These are phyloP conservation scores for Drosophila insularis DNA, from an alignment of 1,140 invertebrate genomes.

Conservation along the genomic window DNA sequence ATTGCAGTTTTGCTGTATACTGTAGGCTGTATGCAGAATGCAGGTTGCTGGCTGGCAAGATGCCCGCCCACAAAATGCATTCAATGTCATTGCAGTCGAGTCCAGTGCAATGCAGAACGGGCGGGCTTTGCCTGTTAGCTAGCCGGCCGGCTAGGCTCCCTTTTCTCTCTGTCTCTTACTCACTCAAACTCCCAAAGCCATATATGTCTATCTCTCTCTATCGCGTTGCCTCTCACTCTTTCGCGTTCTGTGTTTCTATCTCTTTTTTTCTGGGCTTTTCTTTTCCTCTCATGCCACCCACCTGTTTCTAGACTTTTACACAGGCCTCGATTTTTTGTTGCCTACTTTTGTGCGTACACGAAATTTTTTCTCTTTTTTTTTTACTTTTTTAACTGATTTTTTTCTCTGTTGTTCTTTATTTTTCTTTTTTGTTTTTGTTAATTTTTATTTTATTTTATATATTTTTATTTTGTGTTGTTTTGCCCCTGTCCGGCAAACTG, in stretches of 20 bases:
- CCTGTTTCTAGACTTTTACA: conserved; percentile 40
- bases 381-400: conserved; percentile 20
- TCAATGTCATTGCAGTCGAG: conserved; percentile 63
- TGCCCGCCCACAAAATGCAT: conserved; percentile 44
- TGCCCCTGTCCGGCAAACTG: conserved; percentile 30
- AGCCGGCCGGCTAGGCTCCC: conserved; percentile 21
- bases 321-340: conserved; percentile 35
- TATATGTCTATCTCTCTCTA: background rate
- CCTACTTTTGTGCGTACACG: conserved; percentile 51
- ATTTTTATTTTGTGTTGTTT: conserved; percentile 39
- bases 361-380: conserved; percentile 34
- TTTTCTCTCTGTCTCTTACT: background rate
- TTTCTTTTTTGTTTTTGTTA: conserved; percentile 21
- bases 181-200: background rate
- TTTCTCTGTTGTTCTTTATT: conserved; percentile 22
- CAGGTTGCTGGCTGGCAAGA: background rate
- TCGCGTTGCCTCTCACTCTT: background rate
- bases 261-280: background rate
- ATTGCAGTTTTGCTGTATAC: background rate
- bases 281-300: background rate
- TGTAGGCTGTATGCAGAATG: background rate
- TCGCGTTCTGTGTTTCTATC: background rate
- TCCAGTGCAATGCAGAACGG: background rate
- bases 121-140: conserved; percentile 15
- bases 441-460: conserved; percentile 28